Conservation (phyloP, 2,888 invertebrate species). For the Nyleta sp. region DNA sequence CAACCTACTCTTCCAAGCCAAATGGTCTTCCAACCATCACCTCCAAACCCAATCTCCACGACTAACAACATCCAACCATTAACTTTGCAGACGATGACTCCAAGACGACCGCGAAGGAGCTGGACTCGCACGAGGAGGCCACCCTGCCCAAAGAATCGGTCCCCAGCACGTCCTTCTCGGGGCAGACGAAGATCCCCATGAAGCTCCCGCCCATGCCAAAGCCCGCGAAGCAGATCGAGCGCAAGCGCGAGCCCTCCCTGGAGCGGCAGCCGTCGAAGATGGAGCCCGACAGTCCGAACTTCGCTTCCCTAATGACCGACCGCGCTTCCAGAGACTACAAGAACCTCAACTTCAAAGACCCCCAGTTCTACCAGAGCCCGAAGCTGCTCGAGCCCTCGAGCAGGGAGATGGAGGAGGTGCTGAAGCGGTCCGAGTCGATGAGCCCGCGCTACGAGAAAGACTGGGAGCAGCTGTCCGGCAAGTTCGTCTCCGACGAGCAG, state of each 20-base stretch:
- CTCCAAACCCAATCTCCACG: no score
- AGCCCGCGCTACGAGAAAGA: slow-evolving; percentile 83
- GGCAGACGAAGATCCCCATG: slow-evolving; percentile 76
- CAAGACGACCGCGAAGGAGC: slow-evolving; percentile 81
- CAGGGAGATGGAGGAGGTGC: slow-evolving; percentile 80
- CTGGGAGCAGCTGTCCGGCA: slow-evolving; percentile 82
- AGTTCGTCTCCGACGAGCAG: slow-evolving; percentile 77
- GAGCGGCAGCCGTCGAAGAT: slow-evolving; percentile 59
- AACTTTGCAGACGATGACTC: slow-evolving; percentile 82
- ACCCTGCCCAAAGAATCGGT: slow-evolving; percentile 73
- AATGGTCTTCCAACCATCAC: no score
- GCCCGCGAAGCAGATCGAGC: slow-evolving; percentile 48
- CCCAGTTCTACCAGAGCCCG: slow-evolving; percentile 79
- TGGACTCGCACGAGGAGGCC: slow-evolving; percentile 76
- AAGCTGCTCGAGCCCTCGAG: slow-evolving; percentile 70
- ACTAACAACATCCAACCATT: no score
- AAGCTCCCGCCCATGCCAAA: slow-evolving; percentile 77
- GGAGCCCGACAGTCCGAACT: slow-evolving; percentile 66
- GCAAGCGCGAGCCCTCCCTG: slow-evolving; percentile 66
- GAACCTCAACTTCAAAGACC: slow-evolving; percentile 78
- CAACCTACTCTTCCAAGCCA: no score
- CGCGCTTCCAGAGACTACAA: slow-evolving; percentile 78
- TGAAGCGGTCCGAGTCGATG: slow-evolving; percentile 82
- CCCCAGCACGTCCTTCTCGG: slow-evolving; percentile 59
- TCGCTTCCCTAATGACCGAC: slow-evolving; percentile 72